Percentiles rank a stretch among this genome's conserved stretches.
Evolutionary conservation across 2,888 invertebrate species (phyloP).

Genomic region (Amblyjoppa fuscipennis): DNA sequence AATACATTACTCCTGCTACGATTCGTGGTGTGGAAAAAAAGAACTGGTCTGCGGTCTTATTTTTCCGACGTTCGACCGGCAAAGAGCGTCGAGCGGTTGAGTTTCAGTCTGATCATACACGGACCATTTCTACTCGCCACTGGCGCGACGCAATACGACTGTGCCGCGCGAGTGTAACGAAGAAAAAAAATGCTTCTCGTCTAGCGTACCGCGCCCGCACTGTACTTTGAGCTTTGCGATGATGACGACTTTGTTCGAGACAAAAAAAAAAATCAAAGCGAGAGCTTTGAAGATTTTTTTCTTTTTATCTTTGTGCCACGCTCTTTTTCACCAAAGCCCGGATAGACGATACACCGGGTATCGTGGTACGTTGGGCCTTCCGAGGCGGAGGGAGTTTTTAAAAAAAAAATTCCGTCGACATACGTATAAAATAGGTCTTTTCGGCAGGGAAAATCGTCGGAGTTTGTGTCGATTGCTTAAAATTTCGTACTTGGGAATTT

Average conservation of each 20-base stretch:
- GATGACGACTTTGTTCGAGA: not conserved
- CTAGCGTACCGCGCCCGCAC: not conserved
- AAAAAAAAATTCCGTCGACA: no score
- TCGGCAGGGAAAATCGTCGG: no score
- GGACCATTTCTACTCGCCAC: not conserved
- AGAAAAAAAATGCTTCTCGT: not conserved
- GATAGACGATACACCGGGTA: no score
- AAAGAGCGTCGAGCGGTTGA: not conserved
- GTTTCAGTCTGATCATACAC: not conserved
- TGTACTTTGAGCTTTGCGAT: not conserved
- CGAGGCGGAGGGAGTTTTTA: no score
- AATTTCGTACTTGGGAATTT: no score
- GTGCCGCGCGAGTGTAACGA: not conserved
- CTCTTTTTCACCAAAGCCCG: not conserved
- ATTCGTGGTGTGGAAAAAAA: not conserved
- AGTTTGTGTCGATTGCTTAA: no score
- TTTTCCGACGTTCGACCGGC: not conserved
- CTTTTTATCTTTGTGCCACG: not conserved
- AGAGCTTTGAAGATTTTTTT: not conserved
- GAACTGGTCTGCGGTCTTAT: not conserved
- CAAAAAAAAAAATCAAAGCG: constrained; percentile 10
- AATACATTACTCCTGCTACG: not conserved
- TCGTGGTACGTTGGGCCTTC: no score
- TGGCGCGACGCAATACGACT: not conserved
- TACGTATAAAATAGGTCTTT: no score